Evolutionary conservation across 2,888 invertebrate genomes (phyloP).

Genomic region (Luffia ferchaultella): DNA sequence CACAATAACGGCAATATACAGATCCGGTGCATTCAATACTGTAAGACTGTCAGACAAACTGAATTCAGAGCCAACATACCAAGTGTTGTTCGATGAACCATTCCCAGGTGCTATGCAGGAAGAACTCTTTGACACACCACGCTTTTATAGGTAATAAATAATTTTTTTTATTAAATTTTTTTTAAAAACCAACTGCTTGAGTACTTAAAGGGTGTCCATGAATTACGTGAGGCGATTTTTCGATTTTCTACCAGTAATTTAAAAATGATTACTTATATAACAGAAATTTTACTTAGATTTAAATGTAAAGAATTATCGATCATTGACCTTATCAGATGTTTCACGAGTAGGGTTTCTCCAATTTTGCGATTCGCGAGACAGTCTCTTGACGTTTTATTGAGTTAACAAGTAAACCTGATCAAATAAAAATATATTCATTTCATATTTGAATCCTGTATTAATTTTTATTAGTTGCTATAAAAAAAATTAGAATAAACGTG

Average conservation of each 20-base stretch:
- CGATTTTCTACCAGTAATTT: not conserved
- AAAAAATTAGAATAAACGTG: too few species aligned
- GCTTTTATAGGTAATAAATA: slow-evolving; percentile 50
- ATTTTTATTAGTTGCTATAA: too few species aligned
- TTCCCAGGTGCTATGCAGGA: slow-evolving; percentile 70
- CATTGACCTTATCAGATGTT: too few species aligned
- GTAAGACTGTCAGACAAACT: slow-evolving; percentile 57
- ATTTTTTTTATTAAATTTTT: slow-evolving; percentile 5
- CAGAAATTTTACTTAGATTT: too few species aligned
- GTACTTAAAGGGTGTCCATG: not conserved
- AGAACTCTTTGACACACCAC: slow-evolving; percentile 29
- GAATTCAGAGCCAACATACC: slow-evolving; percentile 70
- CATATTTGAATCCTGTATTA: too few species aligned
- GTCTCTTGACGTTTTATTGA: too few species aligned
- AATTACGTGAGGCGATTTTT: not conserved
- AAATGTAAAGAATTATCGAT: too few species aligned
- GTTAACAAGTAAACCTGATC: too few species aligned
- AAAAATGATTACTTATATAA: too few species aligned
- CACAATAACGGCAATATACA: slow-evolving; percentile 78
- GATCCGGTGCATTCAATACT: slow-evolving; percentile 37
- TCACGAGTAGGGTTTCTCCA: too few species aligned
- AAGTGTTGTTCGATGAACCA: slow-evolving; percentile 81
- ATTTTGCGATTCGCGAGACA: too few species aligned
- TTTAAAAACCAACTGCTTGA: not conserved
- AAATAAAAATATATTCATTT: too few species aligned